Conservation (phyloP, 1,140 invertebrate genomes). For the Drosophila seguyi region DNA sequence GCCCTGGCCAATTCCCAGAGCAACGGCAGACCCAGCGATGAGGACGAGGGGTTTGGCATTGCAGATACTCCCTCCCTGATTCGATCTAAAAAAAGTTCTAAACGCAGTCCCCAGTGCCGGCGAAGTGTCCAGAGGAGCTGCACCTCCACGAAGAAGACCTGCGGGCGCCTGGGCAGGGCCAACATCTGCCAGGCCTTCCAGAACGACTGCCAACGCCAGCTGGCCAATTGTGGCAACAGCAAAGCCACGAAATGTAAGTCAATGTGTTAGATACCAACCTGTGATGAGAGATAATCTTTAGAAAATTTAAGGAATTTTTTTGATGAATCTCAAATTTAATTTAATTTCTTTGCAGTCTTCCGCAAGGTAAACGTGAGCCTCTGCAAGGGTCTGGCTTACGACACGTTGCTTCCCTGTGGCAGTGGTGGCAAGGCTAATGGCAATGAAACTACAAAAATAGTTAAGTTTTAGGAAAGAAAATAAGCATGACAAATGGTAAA, state of each 20-base stretch:
- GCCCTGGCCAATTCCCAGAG: not conserved
- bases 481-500: not conserved
- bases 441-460: not conserved
- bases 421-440: not conserved
- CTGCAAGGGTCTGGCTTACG: conserved; percentile 20
- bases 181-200: conserved; percentile 45
- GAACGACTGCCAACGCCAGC: conserved; percentile 30
- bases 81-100: conserved; percentile 9
- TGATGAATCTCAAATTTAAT: not conserved
- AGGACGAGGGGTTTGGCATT: conserved; percentile 18
- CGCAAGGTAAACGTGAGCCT: conserved; percentile 18
- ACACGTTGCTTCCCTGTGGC: conserved; percentile 22
- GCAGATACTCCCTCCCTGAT: not conserved
- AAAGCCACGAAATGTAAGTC: conserved; percentile 19
- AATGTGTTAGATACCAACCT: not conserved
- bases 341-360: conserved; percentile 17
- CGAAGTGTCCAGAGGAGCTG: conserved; percentile 10
- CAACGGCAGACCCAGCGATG: not conserved
- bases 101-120: conserved; percentile 28
- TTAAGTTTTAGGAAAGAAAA: not conserved
- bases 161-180: conserved; percentile 30
- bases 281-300: not conserved
- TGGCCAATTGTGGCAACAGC: conserved; percentile 28
- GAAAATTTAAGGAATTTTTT: not conserved
- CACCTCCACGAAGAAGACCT: conserved; percentile 1